Evolutionary conservation across 2,797 vertebrate genomes (phyloP).

Genomic region (Chrysocyon brachyurus): DNA sequence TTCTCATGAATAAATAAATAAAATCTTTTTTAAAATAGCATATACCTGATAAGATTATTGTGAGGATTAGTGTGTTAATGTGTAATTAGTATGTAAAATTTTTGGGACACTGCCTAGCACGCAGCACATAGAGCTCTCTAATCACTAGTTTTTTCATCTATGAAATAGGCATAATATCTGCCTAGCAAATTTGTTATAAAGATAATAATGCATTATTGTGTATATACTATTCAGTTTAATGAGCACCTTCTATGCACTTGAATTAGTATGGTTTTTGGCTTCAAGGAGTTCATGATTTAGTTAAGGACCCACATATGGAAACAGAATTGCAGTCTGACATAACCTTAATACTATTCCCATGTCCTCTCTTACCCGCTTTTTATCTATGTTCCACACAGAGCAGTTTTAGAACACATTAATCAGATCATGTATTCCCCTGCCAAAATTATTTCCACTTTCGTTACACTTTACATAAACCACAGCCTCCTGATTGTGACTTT

Average conservation of each 20-base stretch:
- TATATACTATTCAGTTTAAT: not conserved
- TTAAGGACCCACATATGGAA: not conserved
- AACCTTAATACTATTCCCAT: not conserved
- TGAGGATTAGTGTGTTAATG: not conserved
- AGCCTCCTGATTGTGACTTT: not conserved
- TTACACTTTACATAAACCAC: not conserved
- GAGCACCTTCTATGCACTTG: not conserved
- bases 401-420: not conserved
- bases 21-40: not conserved
- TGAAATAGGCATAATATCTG: not conserved
- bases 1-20: no score
- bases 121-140: not conserved
- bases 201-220: not conserved
- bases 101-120: not conserved
- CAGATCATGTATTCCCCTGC: not conserved
- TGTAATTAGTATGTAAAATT: not conserved
- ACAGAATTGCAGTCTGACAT: not conserved
- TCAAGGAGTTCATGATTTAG: slow-evolving; percentile 13
- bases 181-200: not conserved
- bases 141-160: not conserved
- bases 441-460: not conserved
- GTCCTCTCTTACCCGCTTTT: not conserved
- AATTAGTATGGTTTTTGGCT: slow-evolving; percentile 10
- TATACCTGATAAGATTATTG: not conserved
- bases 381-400: not conserved